Evolutionary conservation across 2,113 vertebrate species (phyloP).

Genomic region (Ciconia boyciana): DNA sequence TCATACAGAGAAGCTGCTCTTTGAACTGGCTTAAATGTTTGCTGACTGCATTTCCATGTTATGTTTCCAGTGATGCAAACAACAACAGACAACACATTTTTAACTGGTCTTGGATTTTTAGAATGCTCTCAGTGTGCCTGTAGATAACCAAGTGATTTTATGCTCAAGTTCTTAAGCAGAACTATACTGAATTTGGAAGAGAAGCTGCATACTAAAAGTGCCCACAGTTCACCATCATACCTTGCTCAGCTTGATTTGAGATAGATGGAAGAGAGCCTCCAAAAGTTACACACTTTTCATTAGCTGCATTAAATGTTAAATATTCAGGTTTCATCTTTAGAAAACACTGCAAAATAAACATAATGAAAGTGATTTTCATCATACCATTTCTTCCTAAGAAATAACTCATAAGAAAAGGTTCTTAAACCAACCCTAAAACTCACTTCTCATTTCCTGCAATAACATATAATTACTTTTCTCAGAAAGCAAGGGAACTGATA

Average conservation of each 20-base stretch:
- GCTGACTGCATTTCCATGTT: not conserved
- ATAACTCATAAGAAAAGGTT: not conserved
- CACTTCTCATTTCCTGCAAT: not conserved
- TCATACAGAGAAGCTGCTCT: not conserved
- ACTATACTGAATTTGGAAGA: not conserved
- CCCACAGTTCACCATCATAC: constrained; percentile 55
- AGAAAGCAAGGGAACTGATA: not conserved
- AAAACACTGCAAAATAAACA: constrained; percentile 87
- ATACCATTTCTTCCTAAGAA: not conserved
- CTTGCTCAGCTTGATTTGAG: constrained; percentile 88
- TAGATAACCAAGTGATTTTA: not conserved
- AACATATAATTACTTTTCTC: not conserved
- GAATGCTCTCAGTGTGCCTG: not conserved
- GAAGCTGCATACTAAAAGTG: not conserved
- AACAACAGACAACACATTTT: not conserved
- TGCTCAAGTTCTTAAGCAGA: not conserved
- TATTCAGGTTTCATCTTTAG: constrained; percentile 47
- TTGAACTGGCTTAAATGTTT: not conserved
- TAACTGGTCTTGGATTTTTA: not conserved
- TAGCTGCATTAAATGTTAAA: constrained; percentile 74
- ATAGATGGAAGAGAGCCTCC: constrained; percentile 85
- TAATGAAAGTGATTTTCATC: not conserved
- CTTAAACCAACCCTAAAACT: not conserved
- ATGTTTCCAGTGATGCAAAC: not conserved
- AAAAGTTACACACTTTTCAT: constrained; percentile 73